Base-by-base conservation (phyloP, 2,113 vertebrate species). In the Henicopernis longicauda region DNA sequence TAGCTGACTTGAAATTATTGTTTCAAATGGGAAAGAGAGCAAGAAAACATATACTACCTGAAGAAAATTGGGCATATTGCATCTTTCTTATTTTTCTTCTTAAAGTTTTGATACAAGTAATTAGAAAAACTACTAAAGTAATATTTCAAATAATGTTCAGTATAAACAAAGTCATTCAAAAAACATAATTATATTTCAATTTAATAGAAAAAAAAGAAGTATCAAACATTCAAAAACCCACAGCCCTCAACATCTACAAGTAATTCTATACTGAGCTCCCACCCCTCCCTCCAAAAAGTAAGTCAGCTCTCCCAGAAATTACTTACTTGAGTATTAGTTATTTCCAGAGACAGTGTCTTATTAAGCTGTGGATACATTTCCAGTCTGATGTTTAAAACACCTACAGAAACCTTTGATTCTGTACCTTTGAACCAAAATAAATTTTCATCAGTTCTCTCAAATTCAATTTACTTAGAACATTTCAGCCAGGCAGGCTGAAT, bases 331-430 rank as follows among this genome's bases (percentile, higher is more conserved):
- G 99, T 99, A 89, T 96, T 98, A 94, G 99, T 98, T 97, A 99
- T 97, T 96, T 99, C 99, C 78, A 97, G 82, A 94, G 98, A 98
- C 57, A 99, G 96, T 3, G 89, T 98, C 89, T 99, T 99, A 79
- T 67, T 98, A 73, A 99, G 98, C 22, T 97, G 98, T 86, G 99
- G 99, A 96, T 99, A 99, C 83, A 99, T 98, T 97, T 99, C 99
- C 96, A 99, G 97, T 87, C 98, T 99, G 95, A 99, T 96, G 52
- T 98, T 99, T 97, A 99, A 98, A 97, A 99, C 97, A 79, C 99
- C 99, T 92, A 98, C 99, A 84, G 99, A 98, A 85, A 99, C 98
- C 97, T 99, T 99, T 94, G 98, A 98, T 97, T 99, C 99, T 93
- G 99, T 99, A 94, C 99, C 99, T 99, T 97, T 40, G 88, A 97